Conservation (phyloP, 1,140 invertebrate species). For the Drosophila hydei region DNA sequence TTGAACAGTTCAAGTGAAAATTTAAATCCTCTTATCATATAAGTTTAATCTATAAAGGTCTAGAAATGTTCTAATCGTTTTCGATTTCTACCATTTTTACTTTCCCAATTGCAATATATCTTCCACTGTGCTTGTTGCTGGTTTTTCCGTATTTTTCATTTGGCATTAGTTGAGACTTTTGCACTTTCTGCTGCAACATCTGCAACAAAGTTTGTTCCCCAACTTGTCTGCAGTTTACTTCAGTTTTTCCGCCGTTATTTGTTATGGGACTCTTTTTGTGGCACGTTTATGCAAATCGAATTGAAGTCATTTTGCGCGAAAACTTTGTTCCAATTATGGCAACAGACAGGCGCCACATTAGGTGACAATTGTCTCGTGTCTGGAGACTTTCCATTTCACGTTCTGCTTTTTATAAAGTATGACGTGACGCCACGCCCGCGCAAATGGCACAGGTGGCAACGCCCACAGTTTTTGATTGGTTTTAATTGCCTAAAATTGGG, state of each 20-base stretch:
- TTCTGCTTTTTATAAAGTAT: neutral
- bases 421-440: constrained; percentile 20
- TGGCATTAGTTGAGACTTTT: constrained; percentile 19
- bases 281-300: constrained; percentile 37
- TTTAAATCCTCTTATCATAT: no score
- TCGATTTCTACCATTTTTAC: neutral
- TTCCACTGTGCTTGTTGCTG: neutral
- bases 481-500: constrained; percentile 47
- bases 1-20: no score
- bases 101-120: neutral
- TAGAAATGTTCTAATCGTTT: no score
- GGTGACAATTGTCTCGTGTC: constrained; percentile 4
- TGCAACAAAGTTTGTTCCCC: constrained; percentile 24
- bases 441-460: constrained; percentile 36
- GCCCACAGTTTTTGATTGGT: constrained; percentile 34
- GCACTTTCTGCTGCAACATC: constrained; percentile 28
- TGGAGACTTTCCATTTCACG: constrained; percentile 22
- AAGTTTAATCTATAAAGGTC: no score
- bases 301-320: neutral
- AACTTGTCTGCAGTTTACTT: constrained; percentile 21
- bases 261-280: constrained; percentile 10
- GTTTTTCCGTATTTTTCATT: neutral
- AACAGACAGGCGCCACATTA: constrained; percentile 23
- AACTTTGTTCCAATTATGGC: constrained; percentile 34
- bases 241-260: constrained; percentile 12